Evolutionary conservation across 2,888 invertebrate genomes (phyloP).

Genomic region (Drosophila suboccidentalis): DNA sequence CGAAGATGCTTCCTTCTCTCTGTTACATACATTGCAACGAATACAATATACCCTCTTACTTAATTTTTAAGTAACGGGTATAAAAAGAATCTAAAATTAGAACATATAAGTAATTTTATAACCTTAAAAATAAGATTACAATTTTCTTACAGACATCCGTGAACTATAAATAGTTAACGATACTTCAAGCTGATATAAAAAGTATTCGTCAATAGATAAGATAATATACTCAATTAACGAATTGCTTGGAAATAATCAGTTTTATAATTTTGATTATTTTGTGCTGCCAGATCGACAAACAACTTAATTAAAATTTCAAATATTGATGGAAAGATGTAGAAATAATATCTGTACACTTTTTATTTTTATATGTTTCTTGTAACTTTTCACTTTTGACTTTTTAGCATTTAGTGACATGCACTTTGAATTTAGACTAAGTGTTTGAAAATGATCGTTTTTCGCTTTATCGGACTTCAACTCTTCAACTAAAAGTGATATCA

Average conservation of each 20-base stretch:
- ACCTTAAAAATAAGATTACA: not conserved
- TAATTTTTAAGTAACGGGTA: too few relatives aligned
- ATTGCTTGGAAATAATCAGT: not conserved
- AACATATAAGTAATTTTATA: too few relatives aligned
- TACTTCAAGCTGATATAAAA: not conserved
- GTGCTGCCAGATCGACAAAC: not conserved
- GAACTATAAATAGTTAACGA: not conserved
- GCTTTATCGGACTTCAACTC: too few relatives aligned
- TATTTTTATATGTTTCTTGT: too few relatives aligned
- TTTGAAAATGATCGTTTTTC: too few relatives aligned
- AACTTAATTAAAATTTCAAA: not conserved
- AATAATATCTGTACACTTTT: not conserved
- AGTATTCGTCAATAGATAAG: constrained; percentile 2
- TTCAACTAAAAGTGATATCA: too few relatives aligned
- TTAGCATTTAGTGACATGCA: too few relatives aligned
- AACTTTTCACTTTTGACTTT: too few relatives aligned
- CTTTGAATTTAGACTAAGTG: too few relatives aligned
- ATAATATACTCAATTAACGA: not conserved
- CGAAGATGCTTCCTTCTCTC: too few relatives aligned
- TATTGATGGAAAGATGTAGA: not conserved
- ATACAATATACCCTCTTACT: too few relatives aligned
- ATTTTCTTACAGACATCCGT: not conserved
- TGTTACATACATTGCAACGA: too few relatives aligned
- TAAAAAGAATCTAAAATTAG: not conserved
- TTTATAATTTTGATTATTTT: not conserved